Evolutionary conservation across 2,888 invertebrate genomes (phyloP).

Genomic region (Cepaea hortensis): DNA sequence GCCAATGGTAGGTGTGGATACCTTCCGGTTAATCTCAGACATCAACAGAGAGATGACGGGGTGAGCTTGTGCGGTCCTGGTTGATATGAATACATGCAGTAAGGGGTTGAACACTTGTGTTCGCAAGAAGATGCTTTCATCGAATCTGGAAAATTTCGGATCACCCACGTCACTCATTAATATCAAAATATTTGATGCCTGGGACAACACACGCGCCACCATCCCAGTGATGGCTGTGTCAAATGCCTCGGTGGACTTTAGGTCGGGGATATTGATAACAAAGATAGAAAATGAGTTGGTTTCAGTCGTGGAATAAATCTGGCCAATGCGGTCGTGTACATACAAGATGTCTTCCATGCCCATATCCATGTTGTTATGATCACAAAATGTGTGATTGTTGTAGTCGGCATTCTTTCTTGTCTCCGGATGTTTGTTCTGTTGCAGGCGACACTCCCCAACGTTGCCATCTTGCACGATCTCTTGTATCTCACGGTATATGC

Average conservation of each 20-base stretch:
- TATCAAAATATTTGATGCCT: not conserved
- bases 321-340: constrained; percentile 11
- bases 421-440: not conserved
- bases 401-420: not conserved
- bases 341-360: constrained; percentile 1
- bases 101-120: constrained; percentile 35
- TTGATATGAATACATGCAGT: constrained; percentile 17
- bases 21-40: not conserved
- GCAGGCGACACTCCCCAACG: not conserved
- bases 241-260: not conserved
- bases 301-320: not conserved
- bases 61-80: not conserved
- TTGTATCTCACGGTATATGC: constrained; percentile 6
- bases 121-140: constrained; percentile 28
- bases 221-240: constrained; percentile 4
- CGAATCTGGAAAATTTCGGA: constrained; percentile 21
- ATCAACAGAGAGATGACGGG: not conserved
- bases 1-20: no score
- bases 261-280: constrained; percentile 24
- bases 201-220: not conserved
- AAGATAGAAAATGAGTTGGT: not conserved
- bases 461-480: not conserved
- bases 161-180: constrained; percentile 35
- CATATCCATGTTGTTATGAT: not conserved
- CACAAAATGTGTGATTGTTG: constrained; percentile 16